Evolutionary conservation across 2,797 vertebrate species (phyloP).

Genomic region (Sarcophilus harrisii): DNA sequence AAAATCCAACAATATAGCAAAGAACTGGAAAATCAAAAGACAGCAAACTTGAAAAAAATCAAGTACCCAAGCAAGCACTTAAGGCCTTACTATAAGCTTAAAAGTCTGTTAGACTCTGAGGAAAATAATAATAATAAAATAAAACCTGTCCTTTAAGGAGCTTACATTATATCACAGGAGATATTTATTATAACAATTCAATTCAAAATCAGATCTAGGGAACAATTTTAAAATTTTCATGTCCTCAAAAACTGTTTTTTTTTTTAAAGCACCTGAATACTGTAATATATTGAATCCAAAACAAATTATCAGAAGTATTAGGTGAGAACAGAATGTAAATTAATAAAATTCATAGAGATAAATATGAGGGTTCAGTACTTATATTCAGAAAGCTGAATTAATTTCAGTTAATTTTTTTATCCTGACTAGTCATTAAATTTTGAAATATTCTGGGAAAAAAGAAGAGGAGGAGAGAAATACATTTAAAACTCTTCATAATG

Average conservation of each 20-base stretch:
- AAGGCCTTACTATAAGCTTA: neutral
- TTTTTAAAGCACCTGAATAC: neutral
- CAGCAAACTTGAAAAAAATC: neutral
- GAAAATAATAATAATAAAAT: neutral
- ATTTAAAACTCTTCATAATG: neutral
- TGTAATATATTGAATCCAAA: neutral
- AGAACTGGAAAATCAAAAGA: neutral
- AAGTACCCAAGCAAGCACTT: neutral
- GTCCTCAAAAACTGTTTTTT: neutral
- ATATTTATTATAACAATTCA: neutral
- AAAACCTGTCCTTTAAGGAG: neutral
- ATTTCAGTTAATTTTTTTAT: neutral
- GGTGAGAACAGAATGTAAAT: neutral
- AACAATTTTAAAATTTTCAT: neutral
- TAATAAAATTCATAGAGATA: neutral
- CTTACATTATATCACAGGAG: neutral
- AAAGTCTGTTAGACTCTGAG: neutral
- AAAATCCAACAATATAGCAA: neutral
- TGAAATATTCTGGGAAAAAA: neutral
- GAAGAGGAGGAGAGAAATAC: neutral
- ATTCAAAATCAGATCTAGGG: neutral
- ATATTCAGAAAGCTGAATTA: neutral
- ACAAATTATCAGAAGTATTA: neutral
- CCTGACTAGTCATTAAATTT: neutral
- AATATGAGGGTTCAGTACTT: neutral